Conservation (phyloP, 53 echinoderm and acorn worm species). For the Antedon mediterranea region DNA sequence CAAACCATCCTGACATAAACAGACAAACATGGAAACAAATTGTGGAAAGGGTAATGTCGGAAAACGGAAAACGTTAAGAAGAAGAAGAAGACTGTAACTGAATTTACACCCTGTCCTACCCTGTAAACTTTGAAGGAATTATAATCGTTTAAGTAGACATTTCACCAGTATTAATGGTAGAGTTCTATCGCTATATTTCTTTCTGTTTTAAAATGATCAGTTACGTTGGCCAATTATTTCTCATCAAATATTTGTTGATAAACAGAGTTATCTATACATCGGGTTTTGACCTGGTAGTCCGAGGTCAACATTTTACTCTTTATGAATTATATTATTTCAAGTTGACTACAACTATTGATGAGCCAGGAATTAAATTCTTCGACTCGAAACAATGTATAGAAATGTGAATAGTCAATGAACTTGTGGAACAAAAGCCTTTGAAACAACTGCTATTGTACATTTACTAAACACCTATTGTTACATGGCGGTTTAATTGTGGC, state of each 20-base stretch:
- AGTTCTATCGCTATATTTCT: background rate
- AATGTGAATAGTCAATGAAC: background rate
- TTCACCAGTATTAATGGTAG: too few relatives aligned
- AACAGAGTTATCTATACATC: background rate
- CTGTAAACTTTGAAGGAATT: too few relatives aligned
- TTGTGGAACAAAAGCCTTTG: background rate
- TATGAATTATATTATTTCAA: background rate
- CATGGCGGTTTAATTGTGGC: background rate
- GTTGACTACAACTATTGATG: background rate
- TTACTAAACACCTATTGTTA: background rate
- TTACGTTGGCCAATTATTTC: background rate
- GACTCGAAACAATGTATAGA: background rate
- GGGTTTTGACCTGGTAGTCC: background rate
- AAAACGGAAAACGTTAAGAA: too few relatives aligned
- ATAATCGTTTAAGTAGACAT: too few relatives aligned
- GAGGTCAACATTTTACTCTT: background rate
- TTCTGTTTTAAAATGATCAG: background rate
- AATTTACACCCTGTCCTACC: too few relatives aligned
- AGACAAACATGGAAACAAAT: too few relatives aligned
- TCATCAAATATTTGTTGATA: background rate
- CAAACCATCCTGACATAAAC: too few relatives aligned
- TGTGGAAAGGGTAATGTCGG: too few relatives aligned
- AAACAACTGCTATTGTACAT: background rate
- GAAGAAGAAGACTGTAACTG: too few relatives aligned
- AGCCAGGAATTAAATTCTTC: background rate